Percentiles rank a stretch among this genome's conserved stretches.
Evolutionary conservation across 1,140 invertebrate species (phyloP).

Genomic region (Sycophila sp.): DNA sequence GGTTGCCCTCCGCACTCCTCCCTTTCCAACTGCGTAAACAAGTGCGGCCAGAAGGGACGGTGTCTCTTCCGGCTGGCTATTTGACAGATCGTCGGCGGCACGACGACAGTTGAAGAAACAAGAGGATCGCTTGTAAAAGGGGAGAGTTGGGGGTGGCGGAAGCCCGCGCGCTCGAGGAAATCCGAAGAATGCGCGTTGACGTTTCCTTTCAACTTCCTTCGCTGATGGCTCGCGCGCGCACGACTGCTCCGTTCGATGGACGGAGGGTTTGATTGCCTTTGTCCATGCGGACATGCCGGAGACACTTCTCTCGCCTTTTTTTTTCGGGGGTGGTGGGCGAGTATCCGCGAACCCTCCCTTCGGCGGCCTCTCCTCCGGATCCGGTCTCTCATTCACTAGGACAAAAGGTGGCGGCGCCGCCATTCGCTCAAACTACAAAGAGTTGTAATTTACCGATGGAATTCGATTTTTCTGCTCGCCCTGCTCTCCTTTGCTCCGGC

Average conservation of each 20-base stretch:
- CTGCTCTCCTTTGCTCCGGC: neutral
- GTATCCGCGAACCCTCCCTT: constrained; percentile 8
- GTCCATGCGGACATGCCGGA: constrained; percentile 26
- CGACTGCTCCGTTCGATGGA: neutral
- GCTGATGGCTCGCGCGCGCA: neutral
- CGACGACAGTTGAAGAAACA: constrained; percentile 38
- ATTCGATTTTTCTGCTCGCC: constrained; percentile 35
- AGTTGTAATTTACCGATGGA: constrained; percentile 36
- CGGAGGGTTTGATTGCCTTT: constrained; percentile 25
- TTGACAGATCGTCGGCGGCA: constrained; percentile 35
- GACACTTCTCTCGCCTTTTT: constrained; percentile 28
- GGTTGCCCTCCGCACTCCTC: too few relatives aligned
- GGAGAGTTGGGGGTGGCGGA: neutral
- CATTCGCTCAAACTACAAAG: constrained; percentile 28
- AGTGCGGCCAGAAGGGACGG: neutral
- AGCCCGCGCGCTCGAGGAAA: constrained; percentile 11
- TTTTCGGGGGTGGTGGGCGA: neutral
- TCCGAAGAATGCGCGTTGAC: constrained; percentile 28
- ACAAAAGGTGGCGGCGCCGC: constrained; percentile 22
- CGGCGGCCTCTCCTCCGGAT: neutral
- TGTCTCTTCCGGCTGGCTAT: constrained; percentile 24
- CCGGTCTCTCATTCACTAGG: constrained; percentile 20
- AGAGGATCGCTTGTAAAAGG: constrained; percentile 18
- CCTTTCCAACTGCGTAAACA: constrained; percentile 37
- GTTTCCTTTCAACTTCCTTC: constrained; percentile 24